These are phyloP conservation scores for Epistrophella euchroma DNA, from an alignment of 2,888 invertebrate species.

Conservation along the genomic window DNA sequence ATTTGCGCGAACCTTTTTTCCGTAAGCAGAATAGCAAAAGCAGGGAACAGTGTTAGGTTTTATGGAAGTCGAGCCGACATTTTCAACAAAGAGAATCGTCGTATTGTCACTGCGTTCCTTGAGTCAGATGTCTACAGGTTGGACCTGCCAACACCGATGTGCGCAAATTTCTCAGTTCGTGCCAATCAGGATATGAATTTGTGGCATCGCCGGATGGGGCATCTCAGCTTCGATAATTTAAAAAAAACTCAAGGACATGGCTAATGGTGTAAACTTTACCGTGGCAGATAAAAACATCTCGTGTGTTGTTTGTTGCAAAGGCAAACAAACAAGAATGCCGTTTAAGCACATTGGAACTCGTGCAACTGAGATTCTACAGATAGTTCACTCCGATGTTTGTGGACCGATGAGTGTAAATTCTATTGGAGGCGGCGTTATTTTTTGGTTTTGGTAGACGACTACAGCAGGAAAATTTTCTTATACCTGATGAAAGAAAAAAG, in stretches of 20 bases:
- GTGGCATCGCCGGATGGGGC: constrained; percentile 41
- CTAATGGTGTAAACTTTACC: neutral
- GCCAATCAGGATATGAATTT: constrained; percentile 18
- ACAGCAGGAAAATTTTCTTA: constrained; percentile 35
- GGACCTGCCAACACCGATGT: constrained; percentile 18
- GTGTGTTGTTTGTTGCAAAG: constrained; percentile 32
- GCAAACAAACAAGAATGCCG: constrained; percentile 47
- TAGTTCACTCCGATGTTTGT: constrained; percentile 34
- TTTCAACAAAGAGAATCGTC: constrained; percentile 6
- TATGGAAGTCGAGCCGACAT: constrained; percentile 28
- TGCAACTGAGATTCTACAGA: constrained; percentile 17
- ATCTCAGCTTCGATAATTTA: constrained; percentile 33
- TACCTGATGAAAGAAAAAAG: constrained; percentile 60
- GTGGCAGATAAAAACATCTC: neutral
- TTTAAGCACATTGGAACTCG: constrained; percentile 33
- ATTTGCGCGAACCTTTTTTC: constrained; percentile 21
- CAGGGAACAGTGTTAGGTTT: constrained; percentile 9
- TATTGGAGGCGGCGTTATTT: constrained; percentile 25
- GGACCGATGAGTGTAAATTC: constrained; percentile 18
- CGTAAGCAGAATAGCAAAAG: constrained; percentile 28
- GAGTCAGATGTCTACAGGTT: constrained; percentile 32
- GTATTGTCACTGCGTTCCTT: constrained; percentile 9
- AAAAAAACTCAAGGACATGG: constrained; percentile 16
- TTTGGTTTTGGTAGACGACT: constrained; percentile 15
- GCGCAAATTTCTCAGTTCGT: constrained; percentile 31